These are phyloP conservation scores for Hypolimnas misippus DNA, from an alignment of 2,888 invertebrate genomes.

Conservation along the genomic window DNA sequence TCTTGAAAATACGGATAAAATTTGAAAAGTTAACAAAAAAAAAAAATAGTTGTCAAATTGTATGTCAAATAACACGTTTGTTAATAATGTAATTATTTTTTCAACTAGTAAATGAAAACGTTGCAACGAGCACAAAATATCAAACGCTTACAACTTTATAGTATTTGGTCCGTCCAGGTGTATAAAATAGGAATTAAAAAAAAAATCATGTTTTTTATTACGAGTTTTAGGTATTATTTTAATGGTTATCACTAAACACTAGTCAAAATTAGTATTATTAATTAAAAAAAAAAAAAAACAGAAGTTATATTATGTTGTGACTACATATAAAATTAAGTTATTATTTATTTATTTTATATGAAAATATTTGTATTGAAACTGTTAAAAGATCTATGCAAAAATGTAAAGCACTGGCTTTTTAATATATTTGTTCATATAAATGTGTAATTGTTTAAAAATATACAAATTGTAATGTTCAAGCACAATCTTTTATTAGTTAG, in stretches of 20 bases:
- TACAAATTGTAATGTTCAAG: background rate
- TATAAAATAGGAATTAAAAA: too few species aligned
- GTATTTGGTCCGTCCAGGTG: background rate
- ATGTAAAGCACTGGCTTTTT: too few species aligned
- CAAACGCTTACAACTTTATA: background rate
- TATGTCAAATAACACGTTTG: too few species aligned
- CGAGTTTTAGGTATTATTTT: background rate
- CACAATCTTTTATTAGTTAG: constrained; percentile 1
- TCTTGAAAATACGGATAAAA: too few species aligned
- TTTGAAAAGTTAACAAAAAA: too few species aligned
- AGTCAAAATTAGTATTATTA: background rate
- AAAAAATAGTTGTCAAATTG: background rate
- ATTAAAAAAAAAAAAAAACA: background rate
- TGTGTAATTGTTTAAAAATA: background rate
- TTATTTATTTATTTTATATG: too few species aligned
- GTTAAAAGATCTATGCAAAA: too few species aligned
- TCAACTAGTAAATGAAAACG: too few species aligned
- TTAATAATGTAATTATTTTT: too few species aligned
- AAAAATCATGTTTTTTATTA: background rate
- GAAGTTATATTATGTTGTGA: background rate
- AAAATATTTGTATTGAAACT: too few species aligned
- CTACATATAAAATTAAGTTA: too few species aligned
- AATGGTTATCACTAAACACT: background rate
- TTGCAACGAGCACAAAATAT: constrained; percentile 1
- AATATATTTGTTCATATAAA: too few species aligned